Percentiles rank a stretch among this genome's conserved stretches.
Conservation (phyloP, 2,888 invertebrate species). For the Acronicta leporina region DNA sequence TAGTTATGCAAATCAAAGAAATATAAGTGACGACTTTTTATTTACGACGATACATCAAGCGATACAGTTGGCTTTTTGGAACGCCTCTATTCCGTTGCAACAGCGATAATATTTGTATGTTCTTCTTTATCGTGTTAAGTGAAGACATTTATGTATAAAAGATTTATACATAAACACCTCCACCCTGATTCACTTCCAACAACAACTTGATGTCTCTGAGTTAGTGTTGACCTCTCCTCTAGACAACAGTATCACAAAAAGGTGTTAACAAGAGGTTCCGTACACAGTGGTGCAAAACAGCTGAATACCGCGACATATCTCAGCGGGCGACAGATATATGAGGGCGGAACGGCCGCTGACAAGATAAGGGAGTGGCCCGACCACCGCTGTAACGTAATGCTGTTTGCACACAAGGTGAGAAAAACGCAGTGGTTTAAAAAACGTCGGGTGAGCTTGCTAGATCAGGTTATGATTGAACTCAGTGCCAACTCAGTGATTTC, state of each 20-base stretch:
- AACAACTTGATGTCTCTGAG: constrained; percentile 5
- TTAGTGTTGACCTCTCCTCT: constrained; percentile 15
- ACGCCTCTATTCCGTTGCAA: background rate
- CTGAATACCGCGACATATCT: constrained; percentile 51
- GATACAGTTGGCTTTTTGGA: too few species aligned
- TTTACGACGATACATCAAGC: too few species aligned
- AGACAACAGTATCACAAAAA: constrained; percentile 23
- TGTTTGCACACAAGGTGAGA: constrained; percentile 23
- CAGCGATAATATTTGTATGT: background rate
- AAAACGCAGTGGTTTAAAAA: constrained; percentile 25
- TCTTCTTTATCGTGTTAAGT: background rate
- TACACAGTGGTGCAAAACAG: constrained; percentile 42
- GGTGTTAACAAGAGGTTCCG: constrained; percentile 41
- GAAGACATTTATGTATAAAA: too few species aligned
- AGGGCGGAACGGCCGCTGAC: constrained; percentile 62
- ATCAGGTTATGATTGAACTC: too few species aligned
- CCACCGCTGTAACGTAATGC: constrained; percentile 24
- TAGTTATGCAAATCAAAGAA: too few species aligned
- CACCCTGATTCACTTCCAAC: background rate
- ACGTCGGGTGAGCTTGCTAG: background rate
- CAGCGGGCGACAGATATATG: constrained; percentile 62
- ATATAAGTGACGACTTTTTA: too few species aligned
- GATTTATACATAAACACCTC: background rate
- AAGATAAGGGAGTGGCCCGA: constrained; percentile 63
- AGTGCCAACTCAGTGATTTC: too few species aligned